Percentiles rank a stretch among this genome's conserved stretches.
Evolutionary conservation across 2,888 invertebrate species (phyloP).

Genomic region (Sepioteuthis lessoniana): DNA sequence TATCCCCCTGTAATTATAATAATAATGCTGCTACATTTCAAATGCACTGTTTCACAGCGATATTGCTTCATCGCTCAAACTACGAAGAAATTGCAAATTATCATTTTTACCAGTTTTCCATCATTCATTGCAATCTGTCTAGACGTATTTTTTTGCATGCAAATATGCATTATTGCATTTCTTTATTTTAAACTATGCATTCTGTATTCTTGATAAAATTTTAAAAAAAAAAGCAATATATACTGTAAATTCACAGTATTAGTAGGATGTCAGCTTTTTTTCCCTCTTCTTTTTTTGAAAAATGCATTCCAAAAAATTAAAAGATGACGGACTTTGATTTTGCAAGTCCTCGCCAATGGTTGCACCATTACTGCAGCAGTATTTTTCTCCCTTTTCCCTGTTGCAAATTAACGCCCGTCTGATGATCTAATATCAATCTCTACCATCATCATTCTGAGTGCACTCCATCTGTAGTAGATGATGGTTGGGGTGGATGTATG

Average conservation of each 20-base stretch:
- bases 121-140: not conserved
- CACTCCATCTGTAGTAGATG: constrained; percentile 18
- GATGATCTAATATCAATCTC: constrained; percentile 25
- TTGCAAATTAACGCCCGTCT: constrained; percentile 33
- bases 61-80: not conserved
- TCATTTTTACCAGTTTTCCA: not conserved
- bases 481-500: constrained; percentile 33
- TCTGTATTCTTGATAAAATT: not conserved
- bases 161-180: not conserved
- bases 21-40: constrained; percentile 14
- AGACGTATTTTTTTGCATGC: constrained; percentile 5
- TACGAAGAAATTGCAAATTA: not conserved
- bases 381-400: constrained; percentile 33
- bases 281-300: not conserved
- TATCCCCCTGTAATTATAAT: not conserved
- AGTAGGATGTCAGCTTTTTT: no score
- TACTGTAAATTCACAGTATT: not conserved
- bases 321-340: constrained; percentile 33
- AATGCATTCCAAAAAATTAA: not conserved
- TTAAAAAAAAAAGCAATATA: not conserved
- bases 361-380: constrained; percentile 33
- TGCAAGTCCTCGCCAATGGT: not conserved
- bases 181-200: not conserved
- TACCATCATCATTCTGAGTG: constrained; percentile 23
- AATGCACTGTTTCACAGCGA: not conserved